phyloP scores from a whole-genome alignment of 2,797 vertebrate species.

The Hyperoplus lanceolatus region DNA sequence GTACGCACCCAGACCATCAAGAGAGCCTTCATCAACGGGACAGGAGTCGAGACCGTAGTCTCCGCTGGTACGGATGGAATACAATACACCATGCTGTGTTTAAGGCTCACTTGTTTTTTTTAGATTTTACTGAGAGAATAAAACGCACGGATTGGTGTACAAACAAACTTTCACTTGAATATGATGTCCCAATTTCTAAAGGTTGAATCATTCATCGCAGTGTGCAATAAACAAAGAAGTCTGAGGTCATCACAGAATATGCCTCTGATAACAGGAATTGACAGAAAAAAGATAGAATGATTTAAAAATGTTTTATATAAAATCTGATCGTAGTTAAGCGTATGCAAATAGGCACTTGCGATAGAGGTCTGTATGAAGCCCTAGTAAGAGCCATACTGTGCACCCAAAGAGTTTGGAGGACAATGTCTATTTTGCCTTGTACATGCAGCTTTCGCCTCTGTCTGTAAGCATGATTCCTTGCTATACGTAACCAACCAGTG shows the following conservation, averaged over 20 bases:
- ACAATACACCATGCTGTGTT: neutral
- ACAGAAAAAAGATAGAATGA: neutral
- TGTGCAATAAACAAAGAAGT: neutral
- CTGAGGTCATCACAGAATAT: neutral
- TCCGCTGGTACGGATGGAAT: conserved; percentile 89
- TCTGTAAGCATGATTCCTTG: neutral
- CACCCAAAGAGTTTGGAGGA: neutral
- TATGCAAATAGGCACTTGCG: neutral
- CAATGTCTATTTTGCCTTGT: neutral
- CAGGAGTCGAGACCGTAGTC: conserved; percentile 94
- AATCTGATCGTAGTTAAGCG: neutral
- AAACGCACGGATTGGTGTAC: neutral
- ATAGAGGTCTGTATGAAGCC: neutral
- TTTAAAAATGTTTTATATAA: too few relatives aligned
- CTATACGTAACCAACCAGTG: neutral
- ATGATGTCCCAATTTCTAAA: neutral
- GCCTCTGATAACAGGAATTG: neutral
- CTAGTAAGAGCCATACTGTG: neutral
- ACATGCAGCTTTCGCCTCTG: neutral
- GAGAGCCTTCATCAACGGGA: conserved; percentile 97
- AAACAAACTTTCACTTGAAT: neutral
- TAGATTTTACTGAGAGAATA: neutral
- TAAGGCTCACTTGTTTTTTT: conserved; percentile 5
- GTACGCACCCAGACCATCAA: conserved; percentile 98
- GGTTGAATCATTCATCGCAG: neutral